These are phyloP conservation scores for Plutella xylostella DNA, from an alignment of 2,888 invertebrate genomes.

Conservation along the genomic window DNA sequence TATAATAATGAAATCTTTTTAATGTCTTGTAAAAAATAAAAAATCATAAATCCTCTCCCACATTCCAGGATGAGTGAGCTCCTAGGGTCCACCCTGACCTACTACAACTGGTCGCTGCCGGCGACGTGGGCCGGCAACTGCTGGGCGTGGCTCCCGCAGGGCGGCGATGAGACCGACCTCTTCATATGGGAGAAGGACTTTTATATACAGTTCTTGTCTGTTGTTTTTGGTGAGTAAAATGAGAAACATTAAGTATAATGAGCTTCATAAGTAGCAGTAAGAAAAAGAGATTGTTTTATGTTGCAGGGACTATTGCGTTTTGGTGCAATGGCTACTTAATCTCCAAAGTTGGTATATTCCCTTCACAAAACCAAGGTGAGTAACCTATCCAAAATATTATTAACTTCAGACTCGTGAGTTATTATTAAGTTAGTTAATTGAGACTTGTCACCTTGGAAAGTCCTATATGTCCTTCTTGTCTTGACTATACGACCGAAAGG, in stretches of 20 bases:
- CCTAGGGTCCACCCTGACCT: no score
- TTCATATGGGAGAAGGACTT: conserved; percentile 72
- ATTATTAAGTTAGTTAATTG: no score
- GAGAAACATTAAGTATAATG: neutral
- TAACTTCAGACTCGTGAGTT: no score
- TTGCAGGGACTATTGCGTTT: conserved; percentile 46
- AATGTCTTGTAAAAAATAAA: no score
- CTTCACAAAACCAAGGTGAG: conserved; percentile 29
- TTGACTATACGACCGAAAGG: no score
- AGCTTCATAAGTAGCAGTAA: neutral
- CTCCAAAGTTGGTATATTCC: conserved; percentile 30
- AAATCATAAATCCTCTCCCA: neutral
- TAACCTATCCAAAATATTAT: no score
- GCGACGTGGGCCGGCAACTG: conserved; percentile 30
- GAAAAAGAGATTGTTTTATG: conserved; percentile 7
- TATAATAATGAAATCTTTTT: no score
- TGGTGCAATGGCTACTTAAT: conserved; percentile 32
- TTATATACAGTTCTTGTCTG: conserved; percentile 66
- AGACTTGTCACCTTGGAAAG: no score
- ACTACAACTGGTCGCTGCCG: conserved; percentile 30
- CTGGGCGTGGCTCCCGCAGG: conserved; percentile 32
- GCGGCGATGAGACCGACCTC: conserved; percentile 35
- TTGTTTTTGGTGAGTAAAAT: conserved; percentile 41
- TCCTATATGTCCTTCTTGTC: no score
- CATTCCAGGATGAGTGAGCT: no score